A percentile compares a stretch with the other conserved stretches of the same genome.
These are phyloP conservation scores for Cheilosia impressa DNA, from an alignment of 2,888 invertebrate genomes.

Conservation along the genomic window DNA sequence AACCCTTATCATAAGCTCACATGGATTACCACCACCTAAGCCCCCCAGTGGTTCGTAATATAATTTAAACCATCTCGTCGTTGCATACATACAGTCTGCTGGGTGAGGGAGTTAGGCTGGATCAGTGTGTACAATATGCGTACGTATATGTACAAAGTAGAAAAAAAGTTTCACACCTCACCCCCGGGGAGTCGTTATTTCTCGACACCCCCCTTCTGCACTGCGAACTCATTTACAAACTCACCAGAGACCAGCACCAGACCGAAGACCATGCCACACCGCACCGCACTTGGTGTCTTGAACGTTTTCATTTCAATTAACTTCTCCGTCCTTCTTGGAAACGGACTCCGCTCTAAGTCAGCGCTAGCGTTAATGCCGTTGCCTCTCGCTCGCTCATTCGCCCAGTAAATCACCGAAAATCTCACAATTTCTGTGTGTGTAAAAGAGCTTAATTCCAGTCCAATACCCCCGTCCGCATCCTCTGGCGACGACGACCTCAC, in stretches of 20 bases:
- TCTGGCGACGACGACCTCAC: slow-evolving; percentile 46
- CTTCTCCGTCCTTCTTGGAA: slow-evolving; percentile 68
- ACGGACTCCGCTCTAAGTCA: slow-evolving; percentile 56
- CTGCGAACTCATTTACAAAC: slow-evolving; percentile 25
- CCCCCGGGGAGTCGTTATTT: slow-evolving; percentile 48
- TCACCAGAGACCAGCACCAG: slow-evolving; percentile 8
- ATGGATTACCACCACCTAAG: slow-evolving; percentile 57
- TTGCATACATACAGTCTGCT: neutral
- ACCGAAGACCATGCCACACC: slow-evolving; percentile 30
- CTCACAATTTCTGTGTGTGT: slow-evolving; percentile 71
- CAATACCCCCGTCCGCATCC: slow-evolving; percentile 34
- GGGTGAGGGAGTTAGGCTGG: neutral
- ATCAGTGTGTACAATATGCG: slow-evolving; percentile 9
- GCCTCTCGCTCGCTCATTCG: slow-evolving; percentile 8
- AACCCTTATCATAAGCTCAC: slow-evolving; percentile 63
- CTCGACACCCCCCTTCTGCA: slow-evolving; percentile 31
- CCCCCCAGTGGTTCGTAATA: slow-evolving; percentile 49
- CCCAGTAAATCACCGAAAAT: slow-evolving; percentile 60
- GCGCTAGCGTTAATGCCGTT: slow-evolving; percentile 5
- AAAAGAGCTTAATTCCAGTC: slow-evolving; percentile 73
- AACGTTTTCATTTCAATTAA: slow-evolving; percentile 75
- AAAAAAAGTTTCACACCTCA: slow-evolving; percentile 54
- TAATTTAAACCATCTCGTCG: slow-evolving; percentile 49
- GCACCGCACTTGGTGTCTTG: slow-evolving; percentile 58
- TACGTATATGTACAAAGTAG: slow-evolving; percentile 18